Base-by-base conservation (phyloP, 2,888 invertebrate species). In the Agrilus biguttatus region DNA sequence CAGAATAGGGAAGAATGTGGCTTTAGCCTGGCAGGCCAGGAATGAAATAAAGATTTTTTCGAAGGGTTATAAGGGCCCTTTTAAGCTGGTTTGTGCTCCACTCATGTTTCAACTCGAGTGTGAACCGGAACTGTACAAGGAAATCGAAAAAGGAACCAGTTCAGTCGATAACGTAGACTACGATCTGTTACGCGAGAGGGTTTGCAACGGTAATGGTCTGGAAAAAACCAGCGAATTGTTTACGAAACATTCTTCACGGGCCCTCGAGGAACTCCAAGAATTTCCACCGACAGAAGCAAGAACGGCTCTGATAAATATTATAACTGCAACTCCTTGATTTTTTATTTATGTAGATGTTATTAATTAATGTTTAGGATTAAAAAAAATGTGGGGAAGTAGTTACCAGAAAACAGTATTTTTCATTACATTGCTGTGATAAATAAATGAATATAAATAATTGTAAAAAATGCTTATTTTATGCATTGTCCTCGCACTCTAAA, bases 1-100 rank as follows among this genome's bases (percentile, higher is more conserved):
- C 62, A 72, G 81, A 19, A 89, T 92, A 70, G 93, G 91, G 7
- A 83, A 85, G 58, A 85, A 90, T 68, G 70, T 92, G 45, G 89
- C 88, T 0, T 69, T 90, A 23, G 89, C 89, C 1, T 88, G 88
- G 83, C 91, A 92, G 68, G 72, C 73, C 12, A 67, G 67, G 49
- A 58, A 70, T 34, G 88, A 88, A 59, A 66, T 81, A 14, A 80
- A 83, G 53, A 75, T 78, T 8, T 84, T 85, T 34, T 45, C 49
- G 14, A 36, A 42, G 5, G 48, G 60, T 57, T 55, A 57, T 17
- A 52, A 51, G n/a, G 61, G 65, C 32, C 58, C 71, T 3, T 82
- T 83, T 61, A 81, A 76, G 45, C 63, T 89, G 53, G 80, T 83
- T 5, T 81, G 82, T 55, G 87, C 88, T 6, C 90, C 90, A 1